A percentile compares a stretch with the other conserved stretches of the same genome.
phyloP scores from a whole-genome alignment of 2,888 invertebrate genomes.

The Silvanus unidentatus region DNA sequence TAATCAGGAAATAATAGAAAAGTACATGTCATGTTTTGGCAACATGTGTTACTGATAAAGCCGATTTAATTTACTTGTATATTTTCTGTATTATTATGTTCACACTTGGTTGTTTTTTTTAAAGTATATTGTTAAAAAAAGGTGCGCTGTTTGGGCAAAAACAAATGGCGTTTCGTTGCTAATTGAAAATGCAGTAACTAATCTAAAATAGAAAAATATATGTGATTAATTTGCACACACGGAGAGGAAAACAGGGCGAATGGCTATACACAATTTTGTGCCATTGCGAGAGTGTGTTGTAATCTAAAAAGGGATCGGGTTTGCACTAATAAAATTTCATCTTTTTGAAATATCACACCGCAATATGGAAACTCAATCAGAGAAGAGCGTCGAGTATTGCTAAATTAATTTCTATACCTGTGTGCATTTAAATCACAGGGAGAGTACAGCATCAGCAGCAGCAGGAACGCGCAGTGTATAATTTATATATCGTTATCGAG shows the following conservation, averaged over 20 bases:
- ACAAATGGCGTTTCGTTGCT: neutral
- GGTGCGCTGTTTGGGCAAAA: neutral
- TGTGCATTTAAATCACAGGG: too few relatives aligned
- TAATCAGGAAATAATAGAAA: conserved; percentile 30
- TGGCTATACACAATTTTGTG: too few relatives aligned
- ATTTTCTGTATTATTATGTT: conserved; percentile 17
- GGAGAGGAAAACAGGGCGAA: too few relatives aligned
- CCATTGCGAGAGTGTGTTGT: neutral
- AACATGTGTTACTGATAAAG: conserved; percentile 38
- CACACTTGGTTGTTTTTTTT: conserved; percentile 18
- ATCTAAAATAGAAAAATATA: neutral
- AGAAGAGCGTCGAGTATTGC: conserved; percentile 4
- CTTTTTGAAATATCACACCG: conserved; percentile 25
- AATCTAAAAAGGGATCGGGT: conserved; percentile 8
- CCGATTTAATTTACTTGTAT: conserved; percentile 30
- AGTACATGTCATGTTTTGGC: conserved; percentile 35
- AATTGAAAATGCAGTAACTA: neutral
- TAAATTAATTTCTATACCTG: too few relatives aligned
- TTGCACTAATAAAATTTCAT: conserved; percentile 24
- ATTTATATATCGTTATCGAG: too few relatives aligned
- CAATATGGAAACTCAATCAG: conserved; percentile 24
- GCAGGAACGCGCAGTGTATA: too few relatives aligned
- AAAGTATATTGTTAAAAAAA: too few relatives aligned
- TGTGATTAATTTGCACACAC: neutral
- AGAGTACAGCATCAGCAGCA: too few relatives aligned